Evolutionary conservation across 2,797 vertebrate species (phyloP), one percentile per base, ranked within the genome.

Genomic region (Mycteria americana): DNA sequence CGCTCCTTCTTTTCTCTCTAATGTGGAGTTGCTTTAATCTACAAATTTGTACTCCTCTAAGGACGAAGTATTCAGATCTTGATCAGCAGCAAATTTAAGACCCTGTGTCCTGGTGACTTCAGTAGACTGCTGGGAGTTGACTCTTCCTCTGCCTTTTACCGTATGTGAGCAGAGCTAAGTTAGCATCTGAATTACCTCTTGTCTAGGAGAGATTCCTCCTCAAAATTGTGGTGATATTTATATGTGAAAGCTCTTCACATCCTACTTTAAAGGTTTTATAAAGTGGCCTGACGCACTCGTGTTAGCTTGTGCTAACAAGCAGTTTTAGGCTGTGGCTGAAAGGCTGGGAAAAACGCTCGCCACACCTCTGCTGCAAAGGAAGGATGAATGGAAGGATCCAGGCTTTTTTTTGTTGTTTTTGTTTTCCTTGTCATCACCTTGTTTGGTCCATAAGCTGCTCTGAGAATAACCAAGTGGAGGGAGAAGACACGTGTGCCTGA

Each of bases 401-500:
- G 59, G 59, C 9, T 25, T 11, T 27, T 12, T 35, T 46, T 46
- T 16, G 56, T 15, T 12, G 13, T 13, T 31, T 82, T 35, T 41
- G 1, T 81, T 84, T 63, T 25, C 35, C 57, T 89, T 94, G 93
- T 96, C 84, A 56, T 91, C 87, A 89, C 88, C 86, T 87, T 68
- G 63, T 65, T 89, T 92, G 70, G 82, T 77, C 76, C 3, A 0
- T 92, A 48, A 84, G 56, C 64, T 62, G 68, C 77, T 92, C 89
- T 85, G 95, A 88, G 91, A 91, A 57, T 89, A 88, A 86, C 21
- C 46, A 46, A 97, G 92, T 17, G n/a, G 69, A 89, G 78, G 93
- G 92, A 69, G 89, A 91, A 78, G 91, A 72, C 65, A 67, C 53
- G 23, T 92, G 94, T 83, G 70, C 51, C 89, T 82, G 63, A 63